These are phyloP conservation scores for Orchesella cincta DNA, from an alignment of 1,140 invertebrate genomes.

Conservation along the genomic window DNA sequence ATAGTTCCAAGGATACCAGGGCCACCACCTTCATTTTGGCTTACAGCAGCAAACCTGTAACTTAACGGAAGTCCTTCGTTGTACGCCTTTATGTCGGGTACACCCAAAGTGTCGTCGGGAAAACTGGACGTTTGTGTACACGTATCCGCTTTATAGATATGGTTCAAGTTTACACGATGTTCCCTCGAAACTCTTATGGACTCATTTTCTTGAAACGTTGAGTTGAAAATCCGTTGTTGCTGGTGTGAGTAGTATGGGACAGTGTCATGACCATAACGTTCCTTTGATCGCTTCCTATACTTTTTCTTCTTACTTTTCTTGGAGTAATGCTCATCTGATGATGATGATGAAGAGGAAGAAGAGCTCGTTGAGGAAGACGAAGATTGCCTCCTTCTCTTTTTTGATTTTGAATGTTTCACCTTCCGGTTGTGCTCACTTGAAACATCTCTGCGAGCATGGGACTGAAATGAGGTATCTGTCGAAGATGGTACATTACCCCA, in stretches of 20 bases:
- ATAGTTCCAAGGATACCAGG: neutral
- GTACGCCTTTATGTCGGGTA: neutral
- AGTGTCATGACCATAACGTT: neutral
- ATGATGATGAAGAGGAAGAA: neutral
- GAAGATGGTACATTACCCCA: neutral
- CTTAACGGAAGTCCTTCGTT: neutral
- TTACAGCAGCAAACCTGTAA: neutral
- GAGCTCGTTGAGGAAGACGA: slow-evolving; percentile 1
- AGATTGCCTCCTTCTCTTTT: neutral
- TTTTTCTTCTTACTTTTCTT: neutral
- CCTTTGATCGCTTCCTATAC: neutral
- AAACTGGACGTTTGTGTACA: neutral
- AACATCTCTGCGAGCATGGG: neutral
- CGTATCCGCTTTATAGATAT: neutral
- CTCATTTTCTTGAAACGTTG: neutral
- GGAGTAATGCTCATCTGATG: neutral
- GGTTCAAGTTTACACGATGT: neutral
- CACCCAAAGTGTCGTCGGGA: no score
- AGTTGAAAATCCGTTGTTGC: neutral
- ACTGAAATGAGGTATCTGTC: no score
- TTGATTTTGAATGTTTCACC: neutral
- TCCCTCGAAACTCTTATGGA: neutral
- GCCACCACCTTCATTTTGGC: neutral
- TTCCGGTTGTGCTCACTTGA: neutral
- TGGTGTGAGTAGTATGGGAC: no score